A percentile compares a stretch with the other conserved stretches of the same genome.
These are phyloP conservation scores for Phenganax marumi DNA, from an alignment of 92 coral and sea anemone species.

Conservation along the genomic window DNA sequence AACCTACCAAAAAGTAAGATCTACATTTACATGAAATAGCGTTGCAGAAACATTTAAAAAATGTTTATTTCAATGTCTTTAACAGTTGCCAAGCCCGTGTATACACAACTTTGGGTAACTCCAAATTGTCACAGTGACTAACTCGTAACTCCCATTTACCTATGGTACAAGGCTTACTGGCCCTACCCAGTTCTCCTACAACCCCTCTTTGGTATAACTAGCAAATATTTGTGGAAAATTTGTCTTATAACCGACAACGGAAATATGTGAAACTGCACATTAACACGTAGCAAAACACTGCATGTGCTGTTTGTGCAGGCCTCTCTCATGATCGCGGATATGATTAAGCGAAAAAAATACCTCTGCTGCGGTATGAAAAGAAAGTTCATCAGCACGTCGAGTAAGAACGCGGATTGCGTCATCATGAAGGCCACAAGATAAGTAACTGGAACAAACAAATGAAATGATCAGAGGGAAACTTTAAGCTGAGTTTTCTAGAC, in stretches of 20 bases:
- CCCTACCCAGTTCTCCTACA: too few relatives aligned
- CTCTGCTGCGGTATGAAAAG: conserved; percentile 77
- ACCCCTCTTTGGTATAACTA: too few relatives aligned
- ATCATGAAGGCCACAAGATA: conserved; percentile 75
- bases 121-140: too few relatives aligned
- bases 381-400: conserved; percentile 74
- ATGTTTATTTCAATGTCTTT: neutral
- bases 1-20: conserved; percentile 9
- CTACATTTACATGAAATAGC: neutral
- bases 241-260: too few relatives aligned
- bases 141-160: too few relatives aligned
- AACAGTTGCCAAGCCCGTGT: neutral
- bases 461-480: neutral
- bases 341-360: conserved; percentile 36
- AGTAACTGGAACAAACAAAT: conserved; percentile 58
- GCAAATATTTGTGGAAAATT: too few relatives aligned
- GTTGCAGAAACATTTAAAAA: neutral
- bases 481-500: neutral
- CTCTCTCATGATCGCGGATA: neutral
- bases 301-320: too few relatives aligned
- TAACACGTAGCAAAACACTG: too few relatives aligned
- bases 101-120: too few relatives aligned
- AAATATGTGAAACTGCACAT: too few relatives aligned
- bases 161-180: too few relatives aligned
- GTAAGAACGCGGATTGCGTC: conserved; percentile 85